phyloP scores from a whole-genome alignment of 2,888 invertebrate species.

The Thymelicus lineola region DNA sequence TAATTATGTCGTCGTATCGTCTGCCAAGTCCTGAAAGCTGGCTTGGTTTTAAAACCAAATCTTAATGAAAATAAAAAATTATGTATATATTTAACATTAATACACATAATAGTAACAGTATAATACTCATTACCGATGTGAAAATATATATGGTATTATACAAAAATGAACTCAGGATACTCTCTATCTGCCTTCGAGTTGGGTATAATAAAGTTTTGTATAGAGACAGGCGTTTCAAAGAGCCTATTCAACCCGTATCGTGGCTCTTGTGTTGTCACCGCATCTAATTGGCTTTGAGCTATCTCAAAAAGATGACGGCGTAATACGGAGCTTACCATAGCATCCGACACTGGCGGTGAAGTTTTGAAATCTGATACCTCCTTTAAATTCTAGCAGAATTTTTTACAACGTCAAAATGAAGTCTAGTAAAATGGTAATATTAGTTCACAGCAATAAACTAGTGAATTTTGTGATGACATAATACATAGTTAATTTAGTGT shows the following conservation, averaged over 20 bases:
- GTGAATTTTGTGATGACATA: too few species aligned
- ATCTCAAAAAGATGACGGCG: conserved; percentile 68
- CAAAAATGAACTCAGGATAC: background rate
- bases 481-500: too few species aligned
- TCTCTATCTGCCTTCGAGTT: conserved; percentile 18
- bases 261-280: conserved; percentile 61
- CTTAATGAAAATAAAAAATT: too few species aligned
- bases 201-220: conserved; percentile 33
- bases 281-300: conserved; percentile 82
- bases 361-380: background rate
- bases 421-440: background rate
- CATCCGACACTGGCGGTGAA: conserved; percentile 42
- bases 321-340: conserved; percentile 58
- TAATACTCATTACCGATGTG: too few species aligned
- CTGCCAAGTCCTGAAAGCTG: too few species aligned
- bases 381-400: too few species aligned
- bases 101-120: too few species aligned
- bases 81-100: too few species aligned
- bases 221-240: conserved; percentile 32
- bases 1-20: too few species aligned
- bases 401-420: background rate
- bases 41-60: too few species aligned
- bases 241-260: conserved; percentile 39
- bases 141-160: background rate
- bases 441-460: too few species aligned